These are phyloP conservation scores for Tinea pellionella DNA, from an alignment of 2,888 invertebrate genomes.

Conservation along the genomic window DNA sequence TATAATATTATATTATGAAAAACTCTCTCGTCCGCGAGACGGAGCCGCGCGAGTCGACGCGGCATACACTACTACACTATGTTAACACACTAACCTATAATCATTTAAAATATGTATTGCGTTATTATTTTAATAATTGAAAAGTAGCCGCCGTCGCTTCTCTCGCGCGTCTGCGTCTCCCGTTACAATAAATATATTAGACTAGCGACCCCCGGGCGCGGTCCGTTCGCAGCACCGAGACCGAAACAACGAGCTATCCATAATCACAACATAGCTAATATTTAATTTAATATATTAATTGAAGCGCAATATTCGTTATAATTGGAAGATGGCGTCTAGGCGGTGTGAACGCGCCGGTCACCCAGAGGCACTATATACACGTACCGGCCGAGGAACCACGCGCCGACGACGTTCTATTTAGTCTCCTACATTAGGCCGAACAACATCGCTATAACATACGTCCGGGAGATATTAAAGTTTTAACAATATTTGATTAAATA, in stretches of 20 bases:
- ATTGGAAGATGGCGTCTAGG: conserved; percentile 21
- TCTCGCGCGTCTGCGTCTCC: conserved; percentile 15
- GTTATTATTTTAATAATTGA: conserved; percentile 20
- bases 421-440: background rate
- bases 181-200: conserved; percentile 1
- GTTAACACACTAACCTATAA: conserved; percentile 18
- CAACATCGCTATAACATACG: background rate
- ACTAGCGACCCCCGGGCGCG: conserved; percentile 8
- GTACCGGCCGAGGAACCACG: conserved; percentile 19
- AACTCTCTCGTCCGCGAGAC: conserved; percentile 54
- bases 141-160: background rate
- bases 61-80: conserved; percentile 14
- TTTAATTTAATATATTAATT: conserved; percentile 27
- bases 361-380: conserved; percentile 17
- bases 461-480: too few relatives aligned
- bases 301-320: conserved; percentile 48
- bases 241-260: background rate
- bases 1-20: conserved; percentile 57
- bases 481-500: background rate
- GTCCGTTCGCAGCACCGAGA: background rate
- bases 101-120: conserved; percentile 13
- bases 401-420: background rate
- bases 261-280: conserved; percentile 5
- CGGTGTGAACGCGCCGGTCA: conserved; percentile 27
- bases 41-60: conserved; percentile 12